Evolutionary conservation across 2,888 invertebrate genomes (phyloP).

Genomic region (Caenorhabditis japonica): DNA sequence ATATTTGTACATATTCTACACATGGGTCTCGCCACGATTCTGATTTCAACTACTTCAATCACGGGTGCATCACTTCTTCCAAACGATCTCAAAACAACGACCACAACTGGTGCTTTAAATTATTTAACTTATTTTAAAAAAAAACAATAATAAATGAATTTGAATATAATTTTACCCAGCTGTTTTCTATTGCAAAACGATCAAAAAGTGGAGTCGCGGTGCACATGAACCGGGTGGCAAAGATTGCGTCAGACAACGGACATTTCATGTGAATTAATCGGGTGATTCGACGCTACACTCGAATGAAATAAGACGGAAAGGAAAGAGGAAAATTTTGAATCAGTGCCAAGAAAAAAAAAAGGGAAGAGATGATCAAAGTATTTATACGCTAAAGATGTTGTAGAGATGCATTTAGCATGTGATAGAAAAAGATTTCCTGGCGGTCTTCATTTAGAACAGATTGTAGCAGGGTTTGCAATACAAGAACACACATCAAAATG

Average conservation of each 20-base stretch:
- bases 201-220: constrained; percentile 2
- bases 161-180: constrained; percentile 13
- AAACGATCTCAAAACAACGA: constrained; percentile 23
- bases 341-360: constrained; percentile 13
- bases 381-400: no score
- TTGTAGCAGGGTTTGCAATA: constrained; percentile 12
- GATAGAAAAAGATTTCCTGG: constrained; percentile 17
- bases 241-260: constrained; percentile 41
- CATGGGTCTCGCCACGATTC: constrained; percentile 46
- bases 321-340: constrained; percentile 23
- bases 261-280: constrained; percentile 46
- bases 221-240: constrained; percentile 36
- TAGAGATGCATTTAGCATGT: constrained; percentile 12
- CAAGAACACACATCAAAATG: no score
- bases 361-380: constrained; percentile 35
- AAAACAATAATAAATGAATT: constrained; percentile 26
- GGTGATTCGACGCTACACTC: constrained; percentile 27
- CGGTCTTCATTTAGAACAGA: constrained; percentile 11
- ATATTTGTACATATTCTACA: constrained; percentile 34
- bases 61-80: constrained; percentile 21
- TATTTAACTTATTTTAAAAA: constrained; percentile 6
- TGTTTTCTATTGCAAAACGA: constrained; percentile 22
- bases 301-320: no score
- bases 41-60: constrained; percentile 6
- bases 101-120: constrained; percentile 35